These are phyloP conservation scores for Pseudanteris insignis DNA, from an alignment of 2,888 invertebrate species.

Conservation along the genomic window DNA sequence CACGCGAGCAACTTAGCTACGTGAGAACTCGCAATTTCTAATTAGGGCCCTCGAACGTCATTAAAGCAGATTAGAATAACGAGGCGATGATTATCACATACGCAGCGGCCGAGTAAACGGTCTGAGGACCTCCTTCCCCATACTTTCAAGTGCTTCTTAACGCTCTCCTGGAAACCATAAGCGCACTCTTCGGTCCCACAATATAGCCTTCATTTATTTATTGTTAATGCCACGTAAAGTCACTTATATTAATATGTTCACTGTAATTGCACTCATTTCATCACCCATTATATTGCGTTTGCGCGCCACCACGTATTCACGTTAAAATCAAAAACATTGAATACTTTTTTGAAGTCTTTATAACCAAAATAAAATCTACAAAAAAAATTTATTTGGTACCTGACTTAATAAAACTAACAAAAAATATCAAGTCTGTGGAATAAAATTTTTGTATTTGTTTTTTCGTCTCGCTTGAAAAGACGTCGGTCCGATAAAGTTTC, in stretches of 20 bases:
- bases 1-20: conserved; percentile 24
- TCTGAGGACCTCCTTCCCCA: conserved; percentile 21
- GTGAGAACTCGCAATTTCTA: conserved; percentile 49
- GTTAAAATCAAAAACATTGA: too few relatives aligned
- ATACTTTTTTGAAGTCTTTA: too few relatives aligned
- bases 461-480: too few relatives aligned
- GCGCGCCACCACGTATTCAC: conserved; percentile 8
- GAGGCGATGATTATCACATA: conserved; percentile 50
- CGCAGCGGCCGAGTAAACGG: conserved; percentile 44
- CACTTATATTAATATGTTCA: conserved; percentile 30
- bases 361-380: too few relatives aligned
- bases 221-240: conserved; percentile 27
- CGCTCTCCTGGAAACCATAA: conserved; percentile 35
- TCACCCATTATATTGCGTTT: conserved; percentile 14
- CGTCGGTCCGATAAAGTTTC: too few relatives aligned
- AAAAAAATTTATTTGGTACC: too few relatives aligned
- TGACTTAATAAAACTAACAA: too few relatives aligned
- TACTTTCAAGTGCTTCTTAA: conserved; percentile 32
- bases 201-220: conserved; percentile 19
- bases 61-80: conserved; percentile 50
- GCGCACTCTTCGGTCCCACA: conserved; percentile 6
- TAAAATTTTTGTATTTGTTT: too few relatives aligned
- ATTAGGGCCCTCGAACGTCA: conserved; percentile 47
- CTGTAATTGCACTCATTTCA: conserved; percentile 29
- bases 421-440: too few relatives aligned